A percentile compares a stretch with the other conserved stretches of the same genome.
Evolutionary conservation across 2,888 invertebrate genomes (phyloP).

Genomic region (Pheosia gnoma): DNA sequence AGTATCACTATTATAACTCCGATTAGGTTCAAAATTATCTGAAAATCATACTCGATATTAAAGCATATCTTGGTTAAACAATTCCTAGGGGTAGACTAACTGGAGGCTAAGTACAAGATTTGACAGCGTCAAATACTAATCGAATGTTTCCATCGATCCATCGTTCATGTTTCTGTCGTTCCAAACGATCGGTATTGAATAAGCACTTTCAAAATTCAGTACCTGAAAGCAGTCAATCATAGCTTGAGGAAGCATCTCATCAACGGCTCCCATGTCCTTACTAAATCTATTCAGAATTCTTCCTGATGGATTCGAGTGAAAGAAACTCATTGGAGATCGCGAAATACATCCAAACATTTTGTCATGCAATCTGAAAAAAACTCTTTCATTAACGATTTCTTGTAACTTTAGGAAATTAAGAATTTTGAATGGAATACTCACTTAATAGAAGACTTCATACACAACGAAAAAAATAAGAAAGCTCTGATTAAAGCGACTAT

Average conservation of each 20-base stretch:
- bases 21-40: conserved; percentile 89
- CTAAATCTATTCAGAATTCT: conserved; percentile 91
- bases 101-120: no score
- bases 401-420: no score
- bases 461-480: conserved; percentile 86
- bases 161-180: no score
- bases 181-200: no score
- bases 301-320: conserved; percentile 92
- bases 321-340: conserved; percentile 86
- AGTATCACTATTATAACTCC: conserved; percentile 91
- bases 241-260: conserved; percentile 90
- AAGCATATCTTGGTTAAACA: background rate
- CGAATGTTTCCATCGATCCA: no score
- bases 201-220: conserved; percentile 7
- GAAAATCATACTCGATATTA: conserved; percentile 49
- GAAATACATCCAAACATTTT: conserved; percentile 86
- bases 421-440: conserved; percentile 39
- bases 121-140: no score
- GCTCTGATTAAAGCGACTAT: conserved; percentile 86
- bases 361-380: conserved; percentile 83
- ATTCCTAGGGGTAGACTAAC: no score
- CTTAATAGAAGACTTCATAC: conserved; percentile 87
- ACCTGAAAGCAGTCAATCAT: conserved; percentile 88
- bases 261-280: conserved; percentile 93
- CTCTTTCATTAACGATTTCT: background rate